Evolutionary conservation across 2,113 vertebrate genomes (phyloP).

Genomic region (Hassar affinis): DNA sequence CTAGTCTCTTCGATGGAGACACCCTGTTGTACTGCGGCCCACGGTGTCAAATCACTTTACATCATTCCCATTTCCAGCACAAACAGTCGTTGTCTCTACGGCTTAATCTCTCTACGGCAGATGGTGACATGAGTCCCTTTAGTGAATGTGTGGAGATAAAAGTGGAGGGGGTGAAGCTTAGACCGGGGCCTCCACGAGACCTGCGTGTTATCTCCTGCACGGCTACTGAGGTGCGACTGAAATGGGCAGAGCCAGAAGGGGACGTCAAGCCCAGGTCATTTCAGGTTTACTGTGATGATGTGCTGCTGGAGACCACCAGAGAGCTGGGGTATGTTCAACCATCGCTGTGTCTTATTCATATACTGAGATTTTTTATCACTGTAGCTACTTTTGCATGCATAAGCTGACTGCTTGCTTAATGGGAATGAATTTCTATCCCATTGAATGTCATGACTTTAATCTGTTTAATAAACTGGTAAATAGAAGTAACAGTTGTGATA

Average conservation of each 20-base stretch:
- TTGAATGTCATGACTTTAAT: background rate
- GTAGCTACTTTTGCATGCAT: background rate
- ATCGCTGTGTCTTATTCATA: background rate
- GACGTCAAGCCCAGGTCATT: slow-evolving; percentile 46
- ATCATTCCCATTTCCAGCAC: slow-evolving; percentile 37
- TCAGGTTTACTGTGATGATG: slow-evolving; percentile 46
- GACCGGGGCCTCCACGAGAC: slow-evolving; percentile 46
- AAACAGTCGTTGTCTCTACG: slow-evolving; percentile 36
- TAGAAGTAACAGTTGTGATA: background rate
- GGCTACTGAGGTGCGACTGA: slow-evolving; percentile 54
- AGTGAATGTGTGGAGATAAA: slow-evolving; percentile 51
- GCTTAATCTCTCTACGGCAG: slow-evolving; percentile 54
- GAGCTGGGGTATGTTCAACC: slow-evolving; percentile 40
- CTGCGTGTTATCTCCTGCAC: slow-evolving; percentile 57
- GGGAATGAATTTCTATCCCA: background rate
- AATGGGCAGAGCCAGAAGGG: slow-evolving; percentile 54
- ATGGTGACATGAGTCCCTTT: slow-evolving; percentile 54
- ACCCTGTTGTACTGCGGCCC: slow-evolving; percentile 55
- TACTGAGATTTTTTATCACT: background rate
- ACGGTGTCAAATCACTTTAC: slow-evolving; percentile 42
- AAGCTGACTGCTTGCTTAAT: background rate
- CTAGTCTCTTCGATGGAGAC: slow-evolving; percentile 56
- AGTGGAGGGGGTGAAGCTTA: background rate
- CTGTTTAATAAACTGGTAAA: background rate
- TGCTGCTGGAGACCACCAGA: slow-evolving; percentile 50